Evolutionary conservation across 2,113 vertebrate genomes (phyloP), one percentile per base, ranked within the genome.

Genomic region (Ageneiosus marmoratus): DNA sequence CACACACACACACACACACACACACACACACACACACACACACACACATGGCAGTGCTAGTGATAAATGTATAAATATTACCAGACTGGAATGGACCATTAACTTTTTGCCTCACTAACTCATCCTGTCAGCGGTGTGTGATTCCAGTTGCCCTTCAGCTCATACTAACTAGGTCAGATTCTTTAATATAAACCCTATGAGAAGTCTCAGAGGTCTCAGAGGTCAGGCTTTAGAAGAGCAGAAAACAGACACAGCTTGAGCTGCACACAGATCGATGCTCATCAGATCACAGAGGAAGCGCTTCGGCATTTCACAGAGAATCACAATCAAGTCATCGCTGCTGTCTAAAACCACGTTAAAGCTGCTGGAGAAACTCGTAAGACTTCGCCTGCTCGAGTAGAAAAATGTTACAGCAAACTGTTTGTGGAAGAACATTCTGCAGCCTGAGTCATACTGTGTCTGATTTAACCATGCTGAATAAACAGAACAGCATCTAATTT

Each of bases 51-150:
- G 18, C 73, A 41, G n/a, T 32, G 46, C 60, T 24, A 53, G 81
- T 56, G n/a, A 46, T 55, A 48, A 74, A 82, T 48, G 27, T 53
- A 56, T 34, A 55, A 75, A 56, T 46, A 46, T 58, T 51, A 32
- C 41, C 48, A 22, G 41, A 46, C 18, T 34, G 41, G 37, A 81
- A 48, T 12, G 6, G 70, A 81, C n/a, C 32, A n/a, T 34, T 58
- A 22, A 55, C 34, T 6, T 18, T 56, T 53, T 44, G 69, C 62
- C 69, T 13, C 70, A 51, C 46, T 51, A 74, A 50, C 44, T 82
- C 15, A 4, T 73, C 46, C 11, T 60, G 53, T 74, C 69, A 82
- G 55, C 3, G 7, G 55, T 22, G 73, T 58, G 34, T 60, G 22
- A 62, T 75, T 62, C 11, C 55, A 10, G 9, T 60, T 41, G 62